phyloP scores from a whole-genome alignment of 1,140 invertebrate species.

The Homarus americanus region DNA sequence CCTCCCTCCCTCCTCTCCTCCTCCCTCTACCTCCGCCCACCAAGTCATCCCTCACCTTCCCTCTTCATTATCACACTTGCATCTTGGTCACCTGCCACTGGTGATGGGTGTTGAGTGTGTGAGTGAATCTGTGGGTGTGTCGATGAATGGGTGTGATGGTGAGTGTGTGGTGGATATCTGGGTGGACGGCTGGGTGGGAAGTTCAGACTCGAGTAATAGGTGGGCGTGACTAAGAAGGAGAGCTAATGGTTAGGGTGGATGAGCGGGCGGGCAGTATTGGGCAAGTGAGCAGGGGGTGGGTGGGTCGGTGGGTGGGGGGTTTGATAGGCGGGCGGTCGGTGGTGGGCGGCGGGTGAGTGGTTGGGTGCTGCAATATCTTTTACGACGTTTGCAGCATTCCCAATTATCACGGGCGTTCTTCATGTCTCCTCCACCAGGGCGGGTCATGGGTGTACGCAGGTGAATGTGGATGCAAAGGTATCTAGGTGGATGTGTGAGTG shows the following conservation, averaged over 20 bases:
- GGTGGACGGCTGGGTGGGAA: not conserved
- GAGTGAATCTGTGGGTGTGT: too few species aligned
- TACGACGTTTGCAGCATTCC: conserved; percentile 35
- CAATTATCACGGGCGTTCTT: not conserved
- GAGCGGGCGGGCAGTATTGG: not conserved
- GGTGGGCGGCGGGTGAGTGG: not conserved
- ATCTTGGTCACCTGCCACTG: too few species aligned
- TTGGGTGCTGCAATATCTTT: conserved; percentile 5
- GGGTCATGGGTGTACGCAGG: too few species aligned
- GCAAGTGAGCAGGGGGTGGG: not conserved
- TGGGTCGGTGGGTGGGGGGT: not conserved
- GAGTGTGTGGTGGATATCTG: not conserved
- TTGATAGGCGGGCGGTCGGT: not conserved
- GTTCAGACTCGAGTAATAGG: too few species aligned
- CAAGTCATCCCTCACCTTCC: too few species aligned
- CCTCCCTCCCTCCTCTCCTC: too few species aligned
- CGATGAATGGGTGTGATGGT: too few species aligned
- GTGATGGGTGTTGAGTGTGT: too few species aligned
- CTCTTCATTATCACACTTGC: not conserved
- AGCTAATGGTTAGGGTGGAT: not conserved
- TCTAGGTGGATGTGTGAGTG: not conserved
- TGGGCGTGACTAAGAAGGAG: not conserved
- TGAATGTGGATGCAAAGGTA: not conserved
- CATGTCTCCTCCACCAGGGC: not conserved
- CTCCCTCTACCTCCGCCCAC: too few species aligned